Evolutionary conservation across 2,797 vertebrate species (phyloP), one percentile per base, ranked within the genome.

Genomic region (Pelodytes ibericus): DNA sequence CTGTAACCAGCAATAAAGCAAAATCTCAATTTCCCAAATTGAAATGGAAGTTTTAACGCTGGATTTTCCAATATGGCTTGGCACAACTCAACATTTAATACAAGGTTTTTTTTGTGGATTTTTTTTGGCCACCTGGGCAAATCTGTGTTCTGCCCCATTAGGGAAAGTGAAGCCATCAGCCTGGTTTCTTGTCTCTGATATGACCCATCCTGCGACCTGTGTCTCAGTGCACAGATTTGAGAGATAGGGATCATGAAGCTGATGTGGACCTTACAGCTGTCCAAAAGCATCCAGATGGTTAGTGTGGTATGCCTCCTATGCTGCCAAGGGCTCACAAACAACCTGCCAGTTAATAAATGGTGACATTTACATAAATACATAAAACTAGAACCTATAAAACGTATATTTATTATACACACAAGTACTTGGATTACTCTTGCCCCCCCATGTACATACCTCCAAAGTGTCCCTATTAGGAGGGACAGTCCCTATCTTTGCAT

Each of bases 101-200:
- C 63, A 64, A 41, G 47, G 3, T 62, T 79, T 39, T 66, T 51
- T 64, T n/a, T n/a, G n/a, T n/a, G n/a, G n/a, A n/a, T n/a, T n/a
- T n/a, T n/a, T n/a, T n/a, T n/a, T n/a, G n/a, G 63, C 74, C 65
- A 74, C 51, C 33, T 72, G 51, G 51, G 60, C 49, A 71, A 75
- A 75, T 68, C 51, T 75, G 27, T 25, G 64, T 84, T 75, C 65
- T 65, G 68, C 74, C 71, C 78, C 81, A 82, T 82, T 83, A 80
- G 77, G 72, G 78, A 81, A 74, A 77, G 63, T 51, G 49, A 39
- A 79, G 64, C 59, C 44, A 61, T 61, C 71, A 71, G 72, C 61
- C 49, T 67, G 29, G 7, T 49, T 77, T 51, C 27, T 70, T 25
- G 26, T 75, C 13, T 36, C 13, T n/a, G 13, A 3, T 56, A 73